Evolutionary conservation across 2,797 vertebrate species (phyloP).

Genomic region (Melanogrammus aeglefinus): DNA sequence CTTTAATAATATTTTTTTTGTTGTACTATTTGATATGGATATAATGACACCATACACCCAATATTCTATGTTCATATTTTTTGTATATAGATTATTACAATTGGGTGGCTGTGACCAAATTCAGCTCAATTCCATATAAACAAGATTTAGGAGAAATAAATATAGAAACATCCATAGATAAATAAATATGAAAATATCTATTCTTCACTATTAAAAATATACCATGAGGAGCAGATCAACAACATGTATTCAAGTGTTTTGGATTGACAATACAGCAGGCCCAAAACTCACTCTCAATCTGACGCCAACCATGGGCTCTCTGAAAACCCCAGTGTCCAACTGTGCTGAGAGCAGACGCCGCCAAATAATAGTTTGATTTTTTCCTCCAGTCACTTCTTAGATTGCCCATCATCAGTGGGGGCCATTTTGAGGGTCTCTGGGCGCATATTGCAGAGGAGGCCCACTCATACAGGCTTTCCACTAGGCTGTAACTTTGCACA

Average conservation of each 20-base stretch:
- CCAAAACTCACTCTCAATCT: neutral
- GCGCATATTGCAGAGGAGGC: constrained; percentile 34
- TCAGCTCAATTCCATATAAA: neutral
- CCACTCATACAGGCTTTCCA: constrained; percentile 48
- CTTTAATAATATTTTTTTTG: neutral
- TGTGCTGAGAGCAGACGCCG: neutral
- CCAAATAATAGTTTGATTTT: constrained; percentile 29
- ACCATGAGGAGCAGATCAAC: neutral
- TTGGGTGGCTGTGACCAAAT: neutral
- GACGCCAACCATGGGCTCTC: neutral
- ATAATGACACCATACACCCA: neutral
- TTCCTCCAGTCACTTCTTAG: constrained; percentile 14
- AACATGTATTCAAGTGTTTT: neutral
- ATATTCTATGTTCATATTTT: neutral
- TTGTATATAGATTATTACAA: neutral
- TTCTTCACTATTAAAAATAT: neutral
- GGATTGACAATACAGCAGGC: neutral
- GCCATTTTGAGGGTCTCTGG: constrained; percentile 33
- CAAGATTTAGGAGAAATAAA: neutral
- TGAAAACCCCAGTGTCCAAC: constrained; percentile 1
- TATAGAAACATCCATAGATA: neutral
- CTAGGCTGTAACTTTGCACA: constrained; percentile 58
- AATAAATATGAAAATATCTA: neutral
- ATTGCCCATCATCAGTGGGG: constrained; percentile 28
- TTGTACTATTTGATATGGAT: neutral